Percentiles rank a stretch among this genome's conserved stretches.
These are phyloP conservation scores for Carcina quercana DNA, from an alignment of 2,888 invertebrate species.

Conservation along the genomic window DNA sequence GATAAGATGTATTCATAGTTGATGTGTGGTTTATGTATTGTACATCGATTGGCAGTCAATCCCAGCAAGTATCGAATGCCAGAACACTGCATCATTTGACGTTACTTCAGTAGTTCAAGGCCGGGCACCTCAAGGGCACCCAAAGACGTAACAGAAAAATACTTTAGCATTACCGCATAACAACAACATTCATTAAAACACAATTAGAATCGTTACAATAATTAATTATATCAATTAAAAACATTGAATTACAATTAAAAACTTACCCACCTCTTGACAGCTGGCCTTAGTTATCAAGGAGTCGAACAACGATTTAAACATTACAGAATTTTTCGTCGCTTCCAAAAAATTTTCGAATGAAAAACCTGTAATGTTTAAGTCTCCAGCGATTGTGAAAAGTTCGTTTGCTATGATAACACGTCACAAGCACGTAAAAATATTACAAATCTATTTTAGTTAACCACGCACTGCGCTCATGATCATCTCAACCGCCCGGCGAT, in stretches of 20 bases:
- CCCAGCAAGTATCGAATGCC: not conserved
- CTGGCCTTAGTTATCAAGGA: slow-evolving; percentile 77
- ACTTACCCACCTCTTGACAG: slow-evolving; percentile 88
- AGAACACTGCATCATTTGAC: slow-evolving; percentile 34
- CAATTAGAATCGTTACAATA: slow-evolving; percentile 8
- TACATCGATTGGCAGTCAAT: not conserved
- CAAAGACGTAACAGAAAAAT: slow-evolving; percentile 2
- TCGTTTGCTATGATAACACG: slow-evolving; percentile 57
- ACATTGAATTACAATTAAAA: slow-evolving; percentile 31
- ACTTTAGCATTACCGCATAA: not conserved
- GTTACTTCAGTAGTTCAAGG: slow-evolving; percentile 51
- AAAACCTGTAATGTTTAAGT: slow-evolving; percentile 43
- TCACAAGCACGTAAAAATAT: slow-evolving; percentile 59
- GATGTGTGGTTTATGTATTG: not conserved
- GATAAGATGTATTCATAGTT: not conserved
- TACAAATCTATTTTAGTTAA: slow-evolving; percentile 64
- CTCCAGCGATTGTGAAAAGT: slow-evolving; percentile 37
- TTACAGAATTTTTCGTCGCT: slow-evolving; percentile 68
- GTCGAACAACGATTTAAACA: slow-evolving; percentile 77
- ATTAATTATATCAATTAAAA: no score
- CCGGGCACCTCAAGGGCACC: slow-evolving; percentile 54
- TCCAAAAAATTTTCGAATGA: slow-evolving; percentile 34
- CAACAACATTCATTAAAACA: slow-evolving; percentile 1
- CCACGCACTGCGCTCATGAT: slow-evolving; percentile 64
- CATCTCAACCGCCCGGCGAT: slow-evolving; percentile 44